Conservation (phyloP, 2,888 invertebrate species). For the Lagria hirta region DNA sequence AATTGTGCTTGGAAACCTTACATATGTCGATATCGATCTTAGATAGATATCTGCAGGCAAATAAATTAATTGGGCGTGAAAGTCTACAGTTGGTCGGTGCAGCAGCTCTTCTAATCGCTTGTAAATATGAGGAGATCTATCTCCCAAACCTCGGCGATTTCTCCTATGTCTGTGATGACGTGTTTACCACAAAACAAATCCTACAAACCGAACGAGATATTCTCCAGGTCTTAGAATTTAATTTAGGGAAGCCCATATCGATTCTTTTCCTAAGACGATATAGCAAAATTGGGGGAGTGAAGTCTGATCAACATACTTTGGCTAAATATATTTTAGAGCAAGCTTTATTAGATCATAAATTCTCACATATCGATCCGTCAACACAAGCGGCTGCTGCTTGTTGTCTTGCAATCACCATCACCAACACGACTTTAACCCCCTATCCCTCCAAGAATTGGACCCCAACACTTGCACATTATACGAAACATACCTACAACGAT, state of each 20-base stretch:
- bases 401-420: constrained; percentile 66
- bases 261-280: constrained; percentile 85
- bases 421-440: constrained; percentile 53
- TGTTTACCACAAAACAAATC: constrained; percentile 78
- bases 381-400: constrained; percentile 79
- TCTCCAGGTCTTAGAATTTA: constrained; percentile 73
- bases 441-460: constrained; percentile 66
- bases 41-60: constrained; percentile 65
- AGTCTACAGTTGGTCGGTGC: constrained; percentile 84
- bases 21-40: constrained; percentile 85
- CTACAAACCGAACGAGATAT: constrained; percentile 81
- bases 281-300: constrained; percentile 63
- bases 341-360: constrained; percentile 75
- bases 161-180: constrained; percentile 86
- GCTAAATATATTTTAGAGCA: constrained; percentile 92
- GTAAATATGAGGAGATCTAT: constrained; percentile 94
- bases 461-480: constrained; percentile 72
- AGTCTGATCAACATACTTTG: constrained; percentile 51
- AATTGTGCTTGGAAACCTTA: constrained; percentile 83
- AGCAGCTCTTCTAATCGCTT: constrained; percentile 85
- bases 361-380: constrained; percentile 80
- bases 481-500: constrained; percentile 70
- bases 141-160: constrained; percentile 86
- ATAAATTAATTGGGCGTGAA: constrained; percentile 42
- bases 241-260: constrained; percentile 82